Percentiles rank a stretch among this genome's conserved stretches.
Evolutionary conservation across 2,888 invertebrate species (phyloP).

Genomic region (Stenotaenia linearis): DNA sequence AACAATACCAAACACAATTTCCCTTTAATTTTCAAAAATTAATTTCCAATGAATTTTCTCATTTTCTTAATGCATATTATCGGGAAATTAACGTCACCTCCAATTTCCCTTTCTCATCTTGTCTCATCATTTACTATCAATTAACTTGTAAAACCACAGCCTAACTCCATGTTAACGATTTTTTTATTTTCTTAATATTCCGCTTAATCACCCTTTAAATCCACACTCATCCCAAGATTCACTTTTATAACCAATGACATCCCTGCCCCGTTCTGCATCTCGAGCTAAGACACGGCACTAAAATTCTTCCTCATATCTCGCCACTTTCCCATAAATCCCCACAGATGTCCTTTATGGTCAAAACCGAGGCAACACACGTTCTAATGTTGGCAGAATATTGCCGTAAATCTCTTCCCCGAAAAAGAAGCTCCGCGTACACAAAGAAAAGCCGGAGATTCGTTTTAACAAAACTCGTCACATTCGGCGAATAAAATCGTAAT

Average conservation of each 20-base stretch:
- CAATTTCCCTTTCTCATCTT: background rate
- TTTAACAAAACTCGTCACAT: too few species aligned
- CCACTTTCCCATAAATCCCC: slow-evolving; percentile 28
- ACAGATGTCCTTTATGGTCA: slow-evolving; percentile 30
- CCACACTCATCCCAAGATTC: slow-evolving; percentile 1
- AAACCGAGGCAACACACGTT: slow-evolving; percentile 6
- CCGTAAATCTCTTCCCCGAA: background rate
- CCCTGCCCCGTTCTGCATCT: background rate
- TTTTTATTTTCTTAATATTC: slow-evolving; percentile 2
- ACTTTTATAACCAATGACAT: slow-evolving; percentile 3
- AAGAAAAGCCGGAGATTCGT: background rate
- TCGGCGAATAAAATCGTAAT: too few species aligned
- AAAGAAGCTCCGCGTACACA: background rate
- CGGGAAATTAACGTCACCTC: background rate
- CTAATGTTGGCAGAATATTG: slow-evolving; percentile 12
- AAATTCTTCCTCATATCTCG: slow-evolving; percentile 1
- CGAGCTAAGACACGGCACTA: background rate
- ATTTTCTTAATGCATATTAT: too few species aligned
- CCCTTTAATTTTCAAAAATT: background rate
- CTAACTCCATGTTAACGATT: background rate
- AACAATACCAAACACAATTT: background rate
- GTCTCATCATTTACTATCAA: background rate
- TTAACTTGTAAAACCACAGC: background rate
- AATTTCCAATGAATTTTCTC: too few species aligned
- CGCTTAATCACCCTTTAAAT: slow-evolving; percentile 11